Base-by-base conservation (phyloP, 2,113 vertebrate species). In the Romanogobio albipinnatus region DNA sequence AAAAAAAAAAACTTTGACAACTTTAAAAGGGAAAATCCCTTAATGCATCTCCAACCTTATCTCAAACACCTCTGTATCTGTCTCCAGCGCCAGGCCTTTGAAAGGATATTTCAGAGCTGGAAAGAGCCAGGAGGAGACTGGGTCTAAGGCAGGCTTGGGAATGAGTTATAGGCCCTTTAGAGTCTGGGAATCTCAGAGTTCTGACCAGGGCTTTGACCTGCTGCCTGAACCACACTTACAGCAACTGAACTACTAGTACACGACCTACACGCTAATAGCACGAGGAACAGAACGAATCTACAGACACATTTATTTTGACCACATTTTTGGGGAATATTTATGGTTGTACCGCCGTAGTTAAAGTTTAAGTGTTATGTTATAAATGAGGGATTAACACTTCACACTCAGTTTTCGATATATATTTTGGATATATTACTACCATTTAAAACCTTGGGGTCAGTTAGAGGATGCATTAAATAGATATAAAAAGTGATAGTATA, bases 61-160 rank as follows among this genome's bases (percentile, higher is more conserved):
- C 95, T 94, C 92, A 95, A 95, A 95, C 95, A 95, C 94, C 94
- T 95, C 94, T 91, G 94, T 94, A 93, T 94, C 93, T 95, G 94
- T 94, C 95, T 95, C 92, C 92, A 92, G 92, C 91, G 92, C 90
- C 91, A 87, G 90, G 92, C 92, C 93, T 94, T 95, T 95, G 93
- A 95, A 95, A 93, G 93, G 91, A 92, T 92, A 58, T 73, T 86
- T 77, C 39, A 73, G 84, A 74, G 75, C 53, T 58, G 76, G 81
- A 74, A 51, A 53, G 86, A 82, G 81, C 81, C 81, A 79, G 76
- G 76, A 71, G 74, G 84, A 70, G 86, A 87, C 91, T 91, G 92
- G 90, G 91, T 93, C 90, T 92, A 91, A 93, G 90, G 91, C 91
- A 84, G 89, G 91, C 89, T 91, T 90, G 85, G 87, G 92, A 90